Evolutionary conservation across 2,797 vertebrate genomes (phyloP), one percentile per base, ranked within the genome.

Genomic region (Carduelis carduelis): DNA sequence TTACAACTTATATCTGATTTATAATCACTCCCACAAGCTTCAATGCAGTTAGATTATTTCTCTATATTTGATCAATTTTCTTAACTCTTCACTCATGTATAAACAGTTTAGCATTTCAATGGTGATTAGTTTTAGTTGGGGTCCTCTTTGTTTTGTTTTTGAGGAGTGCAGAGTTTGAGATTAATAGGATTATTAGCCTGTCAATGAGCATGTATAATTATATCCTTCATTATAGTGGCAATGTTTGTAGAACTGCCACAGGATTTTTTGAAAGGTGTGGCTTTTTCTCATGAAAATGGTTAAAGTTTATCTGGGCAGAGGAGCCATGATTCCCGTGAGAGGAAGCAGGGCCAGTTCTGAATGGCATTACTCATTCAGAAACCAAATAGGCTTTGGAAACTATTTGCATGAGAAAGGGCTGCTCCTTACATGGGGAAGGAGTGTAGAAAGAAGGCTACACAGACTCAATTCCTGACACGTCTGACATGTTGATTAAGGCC

Each of bases 321-420:
- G 41, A 87, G 19, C 32, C 49, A 24, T 64, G 77, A 82, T 77
- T 95, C 72, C 57, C 82, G 26, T 55, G 60, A 78, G 47, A 87
- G 59, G 88, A 93, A 86, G 46, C 26, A n/a, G 14, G 22, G 17
- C n/a, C 28, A 34, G 21, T 65, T 37, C 37, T 93, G 80, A 91
- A 93, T 70, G 52, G 16, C 24, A 30, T 79, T 95, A 70, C 70
- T 87, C 63, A 84, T 88, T 85, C 66, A 65, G 77, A 88, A 90
- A 76, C 28, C 4, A 0, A 90, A 83, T 9, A 87, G 46, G 28
- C 78, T 96, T 78, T 71, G n/a, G 30, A 12, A 26, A 26, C 9
- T 65, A 96, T 96, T 92, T 94, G 75, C 87, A 95, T 96, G 50
- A 91, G 82, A 94, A 97, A 95, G 39, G 56, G 41, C 30, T 78